Evolutionary conservation across 2,113 vertebrate genomes (phyloP).

Genomic region (Tiliqua scincoides): DNA sequence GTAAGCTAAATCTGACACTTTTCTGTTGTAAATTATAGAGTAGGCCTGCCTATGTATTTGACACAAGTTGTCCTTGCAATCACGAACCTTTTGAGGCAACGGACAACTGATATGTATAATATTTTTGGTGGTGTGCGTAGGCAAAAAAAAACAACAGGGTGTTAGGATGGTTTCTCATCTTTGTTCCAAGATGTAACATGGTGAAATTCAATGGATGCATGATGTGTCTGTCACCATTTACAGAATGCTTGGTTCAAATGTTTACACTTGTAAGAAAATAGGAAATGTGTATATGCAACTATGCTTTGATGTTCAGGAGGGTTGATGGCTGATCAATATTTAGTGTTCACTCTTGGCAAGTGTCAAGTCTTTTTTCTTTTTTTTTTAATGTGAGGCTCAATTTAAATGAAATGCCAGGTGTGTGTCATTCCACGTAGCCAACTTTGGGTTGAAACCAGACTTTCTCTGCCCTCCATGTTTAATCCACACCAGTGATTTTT

Average conservation of each 20-base stretch:
- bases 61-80: neutral
- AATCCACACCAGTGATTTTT: too few relatives aligned
- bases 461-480: too few relatives aligned
- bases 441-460: too few relatives aligned
- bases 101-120: neutral
- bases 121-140: conserved; percentile 15
- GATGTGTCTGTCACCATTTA: neutral
- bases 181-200: neutral
- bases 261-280: neutral
- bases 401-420: neutral
- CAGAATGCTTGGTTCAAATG: neutral
- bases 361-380: neutral
- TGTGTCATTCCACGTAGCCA: too few relatives aligned
- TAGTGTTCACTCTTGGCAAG: neutral
- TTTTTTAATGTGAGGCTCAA: neutral
- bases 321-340: neutral
- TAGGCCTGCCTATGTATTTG: neutral
- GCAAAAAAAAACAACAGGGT: neutral
- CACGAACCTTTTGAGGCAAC: conserved; percentile 33
- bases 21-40: conserved; percentile 4
- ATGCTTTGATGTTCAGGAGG: neutral
- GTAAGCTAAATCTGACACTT: conserved; percentile 8
- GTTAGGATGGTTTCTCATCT: neutral
- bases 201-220: conserved; percentile 1
- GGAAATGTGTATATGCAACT: neutral